These are phyloP conservation scores for Probosciger aterrimus DNA, from an alignment of 2,113 vertebrate genomes.

Conservation along the genomic window DNA sequence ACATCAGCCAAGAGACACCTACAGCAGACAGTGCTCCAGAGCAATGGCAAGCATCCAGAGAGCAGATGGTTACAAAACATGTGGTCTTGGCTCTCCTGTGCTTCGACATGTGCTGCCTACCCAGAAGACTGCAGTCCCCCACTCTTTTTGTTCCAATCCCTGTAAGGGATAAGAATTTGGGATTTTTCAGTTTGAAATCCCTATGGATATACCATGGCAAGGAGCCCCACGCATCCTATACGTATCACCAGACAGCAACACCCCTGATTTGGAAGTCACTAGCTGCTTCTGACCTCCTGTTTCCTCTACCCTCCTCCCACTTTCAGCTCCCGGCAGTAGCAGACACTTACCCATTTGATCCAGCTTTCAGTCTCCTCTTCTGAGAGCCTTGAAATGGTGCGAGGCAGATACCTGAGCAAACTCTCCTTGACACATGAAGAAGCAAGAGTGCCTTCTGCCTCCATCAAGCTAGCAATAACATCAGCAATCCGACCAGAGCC, in stretches of 20 bases:
- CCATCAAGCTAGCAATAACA: conserved; percentile 75
- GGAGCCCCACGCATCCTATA: not conserved
- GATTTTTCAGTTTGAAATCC: not conserved
- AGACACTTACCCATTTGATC: conserved; percentile 73
- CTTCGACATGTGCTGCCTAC: not conserved
- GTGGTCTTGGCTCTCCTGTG: not conserved
- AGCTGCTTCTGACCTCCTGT: not conserved
- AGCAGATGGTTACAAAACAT: not conserved
- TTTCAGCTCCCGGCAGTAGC: not conserved
- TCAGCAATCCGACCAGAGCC: conserved; percentile 78
- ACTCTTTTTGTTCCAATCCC: not conserved
- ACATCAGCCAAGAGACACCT: not conserved
- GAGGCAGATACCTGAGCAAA: conserved; percentile 74
- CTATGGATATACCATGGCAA: fast-evolving
- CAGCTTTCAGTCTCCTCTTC: conserved; percentile 79
- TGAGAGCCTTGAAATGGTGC: conserved; percentile 72
- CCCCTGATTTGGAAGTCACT: not conserved
- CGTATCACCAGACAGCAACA: not conserved
- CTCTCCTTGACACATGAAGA: conserved; percentile 78
- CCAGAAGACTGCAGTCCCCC: not conserved
- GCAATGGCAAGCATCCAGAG: not conserved
- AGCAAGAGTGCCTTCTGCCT: conserved; percentile 64
- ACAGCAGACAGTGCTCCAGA: not conserved
- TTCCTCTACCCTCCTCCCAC: not conserved
- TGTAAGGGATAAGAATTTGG: fast-evolving